Conservation (phyloP, 2,113 vertebrate genomes). For the Tragelaphus buxtoni region DNA sequence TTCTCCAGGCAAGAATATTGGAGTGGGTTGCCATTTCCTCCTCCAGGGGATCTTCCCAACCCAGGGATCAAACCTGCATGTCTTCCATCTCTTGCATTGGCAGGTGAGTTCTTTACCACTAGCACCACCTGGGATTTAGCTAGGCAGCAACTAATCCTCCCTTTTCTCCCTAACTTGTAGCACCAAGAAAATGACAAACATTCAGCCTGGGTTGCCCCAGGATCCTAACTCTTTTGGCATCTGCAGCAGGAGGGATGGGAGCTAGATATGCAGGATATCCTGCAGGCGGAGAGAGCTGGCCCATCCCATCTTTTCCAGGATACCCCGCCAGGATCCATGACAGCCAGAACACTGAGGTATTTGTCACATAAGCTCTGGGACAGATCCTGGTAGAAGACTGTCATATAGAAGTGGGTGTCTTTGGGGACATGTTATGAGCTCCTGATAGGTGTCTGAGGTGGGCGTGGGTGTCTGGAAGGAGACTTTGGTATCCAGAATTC, state of each 20-base stretch:
- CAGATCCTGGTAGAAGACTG: background rate
- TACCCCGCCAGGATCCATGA: background rate
- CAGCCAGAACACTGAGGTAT: background rate
- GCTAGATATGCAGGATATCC: background rate
- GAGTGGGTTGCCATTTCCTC: background rate
- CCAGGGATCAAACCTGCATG: background rate
- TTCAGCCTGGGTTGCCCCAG: background rate
- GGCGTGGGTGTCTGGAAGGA: background rate
- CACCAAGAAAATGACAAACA: slow-evolving; percentile 12
- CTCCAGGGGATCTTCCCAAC: background rate
- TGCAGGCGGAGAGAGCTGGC: background rate
- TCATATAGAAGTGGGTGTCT: background rate
- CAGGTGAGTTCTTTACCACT: background rate
- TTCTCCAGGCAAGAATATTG: no score
- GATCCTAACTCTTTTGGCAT: background rate
- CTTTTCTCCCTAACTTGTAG: background rate
- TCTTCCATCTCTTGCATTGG: background rate
- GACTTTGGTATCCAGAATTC: background rate
- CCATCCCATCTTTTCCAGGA: background rate
- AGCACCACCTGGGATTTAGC: background rate
- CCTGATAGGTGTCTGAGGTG: background rate
- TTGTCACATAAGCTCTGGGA: background rate
- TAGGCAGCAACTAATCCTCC: background rate
- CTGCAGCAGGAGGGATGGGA: slow-evolving; percentile 19
- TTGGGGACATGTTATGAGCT: background rate